Evolutionary conservation across 2,888 invertebrate genomes (phyloP), one percentile per base, ranked within the genome.

Genomic region (Salpingus planirostris): DNA sequence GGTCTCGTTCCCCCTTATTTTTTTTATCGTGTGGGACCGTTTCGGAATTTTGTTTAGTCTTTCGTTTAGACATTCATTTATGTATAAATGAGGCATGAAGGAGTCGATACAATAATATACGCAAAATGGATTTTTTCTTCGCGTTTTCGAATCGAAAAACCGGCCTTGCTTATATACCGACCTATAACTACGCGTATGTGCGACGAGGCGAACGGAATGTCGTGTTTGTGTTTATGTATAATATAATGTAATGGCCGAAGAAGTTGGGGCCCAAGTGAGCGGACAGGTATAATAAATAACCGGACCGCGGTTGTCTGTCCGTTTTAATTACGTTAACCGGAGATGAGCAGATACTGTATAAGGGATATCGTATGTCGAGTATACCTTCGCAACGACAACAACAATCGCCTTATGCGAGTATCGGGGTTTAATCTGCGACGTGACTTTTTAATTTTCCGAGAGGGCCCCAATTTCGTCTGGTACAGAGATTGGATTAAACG

Each of bases 271-370:
- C 25, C 21, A 29, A 41, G 37, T 39, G 39, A 37, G 38, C 46
- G n/a, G 43, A 36, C 51, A 48, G 49, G 52, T 49, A 52, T 54
- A 56, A 57, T 59, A 59, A 59, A 59, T 56, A 57, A 56, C 49
- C 44, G 44, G 48, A 46, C 50, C 50, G 49, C 52, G 55, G 56
- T 57, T 55, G 52, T 55, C 58, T 55, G 60, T 59, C 60, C 48
- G 52, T 56, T 62, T 62, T 62, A 62, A 62, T 62, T 62, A 62
- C 59, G 54, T 55, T 58, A 53, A n/a, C n/a, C 52, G 55, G 50
- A 57, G 59, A 60, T 58, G 59, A 54, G 50, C 54, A 60, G 60
- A 61, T 59, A 59, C 56, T 42, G 33, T n/a, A n/a, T n/a, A 26
- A 38, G 48, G 43, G 43, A 51, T 54, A 57, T 56, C 55, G 52